A percentile compares a stretch with the other conserved stretches of the same genome.
Evolutionary conservation across 1,140 invertebrate genomes (phyloP).

Genomic region (Branchinecta lynchi): DNA sequence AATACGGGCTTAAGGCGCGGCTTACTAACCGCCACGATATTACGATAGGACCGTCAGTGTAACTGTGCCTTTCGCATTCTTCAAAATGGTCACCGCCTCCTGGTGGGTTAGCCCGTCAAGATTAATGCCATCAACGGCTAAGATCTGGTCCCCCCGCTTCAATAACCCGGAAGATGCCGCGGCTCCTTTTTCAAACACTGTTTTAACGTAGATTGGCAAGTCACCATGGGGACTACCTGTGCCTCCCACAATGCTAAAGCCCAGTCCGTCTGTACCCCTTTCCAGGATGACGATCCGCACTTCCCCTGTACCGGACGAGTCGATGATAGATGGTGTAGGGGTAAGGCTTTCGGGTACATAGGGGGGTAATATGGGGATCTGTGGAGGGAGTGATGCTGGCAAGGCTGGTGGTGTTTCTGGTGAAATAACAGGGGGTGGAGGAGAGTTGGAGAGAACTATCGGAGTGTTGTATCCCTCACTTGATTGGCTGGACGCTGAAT

Average conservation of each 20-base stretch:
- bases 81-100: conserved; percentile 43
- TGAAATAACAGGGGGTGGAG: background rate
- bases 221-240: conserved; percentile 48
- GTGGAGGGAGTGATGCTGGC: conserved; percentile 12
- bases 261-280: conserved; percentile 53
- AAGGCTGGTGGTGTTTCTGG: background rate
- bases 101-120: conserved; percentile 43
- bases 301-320: background rate
- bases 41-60: conserved; percentile 37
- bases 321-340: background rate
- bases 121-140: conserved; percentile 37
- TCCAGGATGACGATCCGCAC: conserved; percentile 41
- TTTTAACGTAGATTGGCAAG: conserved; percentile 65
- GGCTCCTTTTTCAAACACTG: conserved; percentile 57
- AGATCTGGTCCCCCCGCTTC: conserved; percentile 42
- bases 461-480: background rate
- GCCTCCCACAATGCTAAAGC: conserved; percentile 66
- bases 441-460: background rate
- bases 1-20: no score
- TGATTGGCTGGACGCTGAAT: conserved; percentile 3
- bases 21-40: background rate
- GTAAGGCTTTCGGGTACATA: background rate
- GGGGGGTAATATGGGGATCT: background rate
- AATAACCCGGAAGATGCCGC: conserved; percentile 49
- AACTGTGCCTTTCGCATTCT: conserved; percentile 39